Evolutionary conservation across 2,113 vertebrate genomes (phyloP), one percentile per base, ranked within the genome.

Genomic region (Dasyornis broadbenti): DNA sequence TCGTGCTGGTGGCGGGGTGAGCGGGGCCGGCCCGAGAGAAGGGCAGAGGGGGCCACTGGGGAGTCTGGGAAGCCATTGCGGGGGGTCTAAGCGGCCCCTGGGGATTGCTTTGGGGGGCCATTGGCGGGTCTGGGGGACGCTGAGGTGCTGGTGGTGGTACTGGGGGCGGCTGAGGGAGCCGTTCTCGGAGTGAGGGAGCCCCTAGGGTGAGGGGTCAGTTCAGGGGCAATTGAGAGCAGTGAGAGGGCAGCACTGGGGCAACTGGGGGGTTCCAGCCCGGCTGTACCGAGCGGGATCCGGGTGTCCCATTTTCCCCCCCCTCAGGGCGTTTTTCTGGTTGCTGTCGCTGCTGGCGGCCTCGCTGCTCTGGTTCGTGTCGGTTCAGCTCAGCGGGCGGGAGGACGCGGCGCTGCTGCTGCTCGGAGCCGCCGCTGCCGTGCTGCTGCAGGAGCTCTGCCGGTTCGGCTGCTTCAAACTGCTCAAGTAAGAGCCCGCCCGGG

Each of bases 271-370:
- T 18, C n/a, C 40, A 14, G 44, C 45, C 45, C 45, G 37, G 45
- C 64, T 6, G 57, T 11, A 4, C 47, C 39, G 47, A 16, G 20
- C 33, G 13, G 57, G 6, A 2, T 0, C 42, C 60, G 4, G 13
- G 2, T 13, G 42, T 35, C 31, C 53, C 17, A 2, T 14, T 11
- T 4, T 20, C 28, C 1, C 10, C 20, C 15, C 20, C 1, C n/a
- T n/a, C 90, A 98, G 98, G 78, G 97, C 98, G 0, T 98, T 98
- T 42, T 97, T 98, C 85, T 98, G 98, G 98, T 94, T 98, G 96
- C 97, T 98, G 13, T 97, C 98, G 4, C 90, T 98, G 72, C 98
- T 98, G 9, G 47, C 98, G 73, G 98, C 98, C 2, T 98, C 98
- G 9, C 91, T 98, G 64, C 68, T 98, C 68, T 98, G 98, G 98